Conservation (phyloP, 1,140 invertebrate species). For the Pachypeltis micranthus region DNA sequence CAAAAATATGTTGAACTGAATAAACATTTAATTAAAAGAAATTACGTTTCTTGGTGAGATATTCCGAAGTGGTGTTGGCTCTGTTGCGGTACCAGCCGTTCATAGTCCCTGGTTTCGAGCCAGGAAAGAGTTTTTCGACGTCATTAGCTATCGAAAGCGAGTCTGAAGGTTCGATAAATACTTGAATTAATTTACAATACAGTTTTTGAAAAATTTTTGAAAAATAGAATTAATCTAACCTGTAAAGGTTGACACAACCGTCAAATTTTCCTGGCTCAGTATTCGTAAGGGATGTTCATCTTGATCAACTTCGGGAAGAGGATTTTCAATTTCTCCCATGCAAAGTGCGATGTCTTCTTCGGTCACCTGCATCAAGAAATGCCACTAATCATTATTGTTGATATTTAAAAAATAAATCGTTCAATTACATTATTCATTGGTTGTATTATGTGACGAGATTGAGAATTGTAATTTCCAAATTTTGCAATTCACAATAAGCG, state of each 20-base stretch:
- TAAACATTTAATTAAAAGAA: too few relatives aligned
- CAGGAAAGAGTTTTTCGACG: slow-evolving; percentile 45
- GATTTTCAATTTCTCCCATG: slow-evolving; percentile 62
- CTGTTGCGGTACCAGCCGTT: slow-evolving; percentile 13
- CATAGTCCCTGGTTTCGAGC: slow-evolving; percentile 1
- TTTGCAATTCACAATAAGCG: too few relatives aligned
- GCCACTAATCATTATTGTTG: too few relatives aligned
- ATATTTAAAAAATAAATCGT: too few relatives aligned
- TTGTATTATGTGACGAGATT: too few relatives aligned
- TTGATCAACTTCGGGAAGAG: slow-evolving; percentile 54
- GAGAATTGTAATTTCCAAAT: too few relatives aligned
- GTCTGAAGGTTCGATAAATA: slow-evolving; percentile 37
- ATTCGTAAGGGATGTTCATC: slow-evolving; percentile 73
- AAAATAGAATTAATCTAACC: too few relatives aligned
- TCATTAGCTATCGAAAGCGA: slow-evolving; percentile 65
- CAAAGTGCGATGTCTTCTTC: slow-evolving; percentile 82
- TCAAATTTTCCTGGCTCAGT: slow-evolving; percentile 79
- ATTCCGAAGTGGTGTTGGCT: slow-evolving; percentile 17
- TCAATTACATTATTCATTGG: too few relatives aligned
- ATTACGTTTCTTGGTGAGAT: slow-evolving; percentile 17
- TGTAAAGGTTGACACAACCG: slow-evolving; percentile 74
- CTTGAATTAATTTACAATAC: not conserved
- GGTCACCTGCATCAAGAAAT: slow-evolving; percentile 48
- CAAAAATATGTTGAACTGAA: too few relatives aligned
- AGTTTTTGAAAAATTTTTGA: too few relatives aligned